phyloP scores from a whole-genome alignment of 2,888 invertebrate genomes.

The Caenorhabditis becei region DNA sequence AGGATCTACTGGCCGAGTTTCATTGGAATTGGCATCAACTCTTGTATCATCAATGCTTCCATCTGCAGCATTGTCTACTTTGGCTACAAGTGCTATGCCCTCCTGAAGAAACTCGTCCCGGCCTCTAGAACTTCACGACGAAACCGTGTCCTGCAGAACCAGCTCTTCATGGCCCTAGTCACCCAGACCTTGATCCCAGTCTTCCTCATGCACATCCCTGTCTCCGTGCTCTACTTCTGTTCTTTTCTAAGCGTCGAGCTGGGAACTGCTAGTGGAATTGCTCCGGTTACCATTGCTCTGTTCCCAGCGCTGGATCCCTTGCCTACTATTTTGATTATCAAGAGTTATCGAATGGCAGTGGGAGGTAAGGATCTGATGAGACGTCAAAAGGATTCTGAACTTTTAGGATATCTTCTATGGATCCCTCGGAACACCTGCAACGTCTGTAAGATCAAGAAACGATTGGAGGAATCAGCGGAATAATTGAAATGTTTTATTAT shows the following conservation, averaged over 20 bases:
- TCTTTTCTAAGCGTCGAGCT: conserved; percentile 9
- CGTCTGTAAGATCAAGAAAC: background rate
- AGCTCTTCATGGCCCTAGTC: conserved; percentile 27
- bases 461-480: no score
- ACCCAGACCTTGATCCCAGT: conserved; percentile 26
- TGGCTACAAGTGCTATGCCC: conserved; percentile 27
- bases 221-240: conserved; percentile 20
- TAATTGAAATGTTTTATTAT: no score
- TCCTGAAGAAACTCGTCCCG: conserved; percentile 9
- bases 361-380: no score
- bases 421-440: conserved; percentile 5
- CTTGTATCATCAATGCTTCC: conserved; percentile 24
- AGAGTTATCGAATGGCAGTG: conserved; percentile 9
- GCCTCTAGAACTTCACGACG: background rate
- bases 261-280: conserved; percentile 23
- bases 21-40: conserved; percentile 30
- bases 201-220: conserved; percentile 31
- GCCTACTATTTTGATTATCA: conserved; percentile 33
- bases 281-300: conserved; percentile 28
- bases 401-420: conserved; percentile 10
- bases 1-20: conserved; percentile 32
- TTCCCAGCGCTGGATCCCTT: conserved; percentile 26
- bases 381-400: no score
- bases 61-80: conserved; percentile 26
- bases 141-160: conserved; percentile 29